A percentile compares a stretch with the other conserved stretches of the same genome.
These are phyloP conservation scores for Sitta europaea DNA, from an alignment of 2,113 vertebrate genomes.

Conservation along the genomic window DNA sequence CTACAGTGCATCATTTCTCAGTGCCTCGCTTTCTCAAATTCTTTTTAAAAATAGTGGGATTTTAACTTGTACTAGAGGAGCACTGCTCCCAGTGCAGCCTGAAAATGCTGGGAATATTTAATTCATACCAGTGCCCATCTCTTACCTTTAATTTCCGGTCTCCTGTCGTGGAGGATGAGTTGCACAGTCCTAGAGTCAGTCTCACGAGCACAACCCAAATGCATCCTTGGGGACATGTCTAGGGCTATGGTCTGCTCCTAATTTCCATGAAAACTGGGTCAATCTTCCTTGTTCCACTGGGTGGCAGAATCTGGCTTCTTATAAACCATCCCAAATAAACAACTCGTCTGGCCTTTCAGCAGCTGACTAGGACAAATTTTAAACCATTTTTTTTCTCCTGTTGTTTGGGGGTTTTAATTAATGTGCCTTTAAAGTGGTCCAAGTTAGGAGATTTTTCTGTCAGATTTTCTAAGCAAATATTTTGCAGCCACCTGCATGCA, in stretches of 20 bases:
- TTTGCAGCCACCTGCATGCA: not conserved
- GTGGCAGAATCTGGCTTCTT: conserved; percentile 29
- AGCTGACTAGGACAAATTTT: not conserved
- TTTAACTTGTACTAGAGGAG: not conserved
- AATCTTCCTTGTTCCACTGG: conserved; percentile 12
- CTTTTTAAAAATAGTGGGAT: not conserved
- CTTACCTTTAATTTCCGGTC: not conserved
- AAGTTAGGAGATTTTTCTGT: not conserved
- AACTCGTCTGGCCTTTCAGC: not conserved
- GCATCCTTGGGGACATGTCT: fast-evolving
- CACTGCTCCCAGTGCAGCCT: not conserved
- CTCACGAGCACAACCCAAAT: not conserved
- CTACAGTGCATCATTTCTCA: not conserved
- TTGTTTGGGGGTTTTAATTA: not conserved
- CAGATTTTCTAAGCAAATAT: not conserved
- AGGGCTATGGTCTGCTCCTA: not conserved
- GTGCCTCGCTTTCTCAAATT: conserved; percentile 15
- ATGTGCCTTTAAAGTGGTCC: conserved; percentile 4
- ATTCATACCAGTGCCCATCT: not conserved
- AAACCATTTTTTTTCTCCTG: not conserved
- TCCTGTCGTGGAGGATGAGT: not conserved
- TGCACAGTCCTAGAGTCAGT: not conserved
- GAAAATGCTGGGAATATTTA: not conserved
- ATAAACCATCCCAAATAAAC: not conserved
- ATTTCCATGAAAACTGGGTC: not conserved